Base-by-base conservation (phyloP, 2,888 invertebrate species). In the Leucophenga maculata region DNA sequence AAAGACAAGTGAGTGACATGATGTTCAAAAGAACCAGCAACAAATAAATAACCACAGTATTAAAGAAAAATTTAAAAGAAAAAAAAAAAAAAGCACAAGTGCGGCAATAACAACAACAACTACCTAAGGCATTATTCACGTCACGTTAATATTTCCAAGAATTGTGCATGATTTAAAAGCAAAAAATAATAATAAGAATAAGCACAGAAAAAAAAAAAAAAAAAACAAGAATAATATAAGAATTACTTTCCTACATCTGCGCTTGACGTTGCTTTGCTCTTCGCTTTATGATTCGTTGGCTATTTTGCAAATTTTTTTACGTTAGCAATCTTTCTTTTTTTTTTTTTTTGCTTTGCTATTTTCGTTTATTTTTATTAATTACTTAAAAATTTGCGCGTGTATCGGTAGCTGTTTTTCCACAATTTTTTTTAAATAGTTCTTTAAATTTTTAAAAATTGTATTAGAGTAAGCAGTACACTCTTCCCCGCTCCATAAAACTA, bases 131-230 rank as follows among this genome's bases (percentile, higher is more conserved):
- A 57, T 39, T 39, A 60, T 60, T 32, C 60, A 57, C 57, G 18
- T 39, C 39, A 60, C 60, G 18, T 39, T 32, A 44, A 60, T 32
- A 32, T 32, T 60, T 60, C 60, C 60, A 60, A 32, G 60, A 60
- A 60, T 60, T 60, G 16, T 60, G 44, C 60, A 60, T 60, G 60
- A 60, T 39, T 60, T n/a, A 57, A 57, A 57, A 14, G 31, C 18
- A 20, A 22, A 20, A 31, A 32, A n/a, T n/a, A n/a, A n/a, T n/a
- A n/a, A n/a, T n/a, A 0, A 59, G 18, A 59, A n/a, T n/a, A n/a
- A n/a, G n/a, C n/a, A n/a, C n/a, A 55, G 31, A 26, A 59, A 59
- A 59, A 13, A 6, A 31, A 31, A 31, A 59, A 59, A 59, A 20
- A 32, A 22, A 13, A 46, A 2, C n/a, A 46, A 3, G 46, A 46